phyloP scores from a whole-genome alignment of 2,888 invertebrate species.

The Leptinotarsa juncta region DNA sequence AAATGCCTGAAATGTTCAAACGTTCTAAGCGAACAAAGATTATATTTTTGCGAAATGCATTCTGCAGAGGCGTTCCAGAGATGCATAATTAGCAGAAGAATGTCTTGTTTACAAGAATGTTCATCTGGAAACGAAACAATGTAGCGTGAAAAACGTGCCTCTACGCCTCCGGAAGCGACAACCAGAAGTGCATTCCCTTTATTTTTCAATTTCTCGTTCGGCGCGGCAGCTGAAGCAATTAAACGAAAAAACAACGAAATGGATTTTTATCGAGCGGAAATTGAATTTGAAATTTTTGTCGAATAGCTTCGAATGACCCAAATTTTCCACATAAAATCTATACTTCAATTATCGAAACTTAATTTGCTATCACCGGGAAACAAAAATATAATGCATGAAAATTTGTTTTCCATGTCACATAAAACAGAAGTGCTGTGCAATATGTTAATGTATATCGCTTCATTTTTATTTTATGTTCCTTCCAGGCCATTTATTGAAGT shows the following conservation, averaged over 20 bases:
- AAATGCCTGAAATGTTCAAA: background rate
- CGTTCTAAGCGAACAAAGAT: background rate
- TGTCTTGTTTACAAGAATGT: constrained; percentile 18
- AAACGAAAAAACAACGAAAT: background rate
- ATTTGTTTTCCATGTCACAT: background rate
- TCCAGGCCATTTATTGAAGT: background rate
- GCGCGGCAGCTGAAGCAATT: constrained; percentile 8
- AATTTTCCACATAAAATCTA: background rate
- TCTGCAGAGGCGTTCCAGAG: background rate
- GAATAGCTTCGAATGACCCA: background rate
- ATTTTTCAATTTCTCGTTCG: background rate
- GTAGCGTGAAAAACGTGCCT: constrained; percentile 1
- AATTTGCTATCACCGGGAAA: background rate
- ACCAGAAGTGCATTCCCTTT: constrained; percentile 9
- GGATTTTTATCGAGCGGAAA: constrained; percentile 4
- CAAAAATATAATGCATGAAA: constrained; percentile 2
- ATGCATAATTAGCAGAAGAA: constrained; percentile 13
- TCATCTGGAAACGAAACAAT: background rate
- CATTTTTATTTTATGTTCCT: background rate
- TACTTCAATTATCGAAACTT: constrained; percentile 2
- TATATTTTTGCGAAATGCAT: background rate
- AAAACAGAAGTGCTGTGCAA: background rate
- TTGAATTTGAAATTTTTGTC: constrained; percentile 1
- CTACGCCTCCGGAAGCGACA: background rate
- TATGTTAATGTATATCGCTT: background rate